Conservation (phyloP, 1,140 invertebrate species). For the Platyura marginata region DNA sequence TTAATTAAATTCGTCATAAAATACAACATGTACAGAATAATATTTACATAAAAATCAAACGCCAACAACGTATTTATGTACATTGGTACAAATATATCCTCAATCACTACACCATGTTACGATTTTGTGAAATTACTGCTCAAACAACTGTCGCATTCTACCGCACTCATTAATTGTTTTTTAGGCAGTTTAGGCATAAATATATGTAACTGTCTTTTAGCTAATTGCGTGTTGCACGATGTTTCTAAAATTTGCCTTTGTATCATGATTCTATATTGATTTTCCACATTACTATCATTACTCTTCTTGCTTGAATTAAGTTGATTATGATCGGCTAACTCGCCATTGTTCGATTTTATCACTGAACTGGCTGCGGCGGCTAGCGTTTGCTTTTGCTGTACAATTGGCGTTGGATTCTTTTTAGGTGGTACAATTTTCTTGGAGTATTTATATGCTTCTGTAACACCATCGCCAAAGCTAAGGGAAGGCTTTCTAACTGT, state of each 20-base stretch:
- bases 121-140: too few species aligned
- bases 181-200: conserved; percentile 41
- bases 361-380: not conserved
- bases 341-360: too few species aligned
- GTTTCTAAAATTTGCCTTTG: conserved; percentile 21
- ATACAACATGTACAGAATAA: too few species aligned
- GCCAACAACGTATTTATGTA: too few species aligned
- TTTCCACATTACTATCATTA: conserved; percentile 13
- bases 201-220: conserved; percentile 41
- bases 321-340: too few species aligned
- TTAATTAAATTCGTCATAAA: too few species aligned
- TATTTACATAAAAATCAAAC: too few species aligned
- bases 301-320: not conserved
- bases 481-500: too few species aligned
- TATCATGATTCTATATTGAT: conserved; percentile 26
- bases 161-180: conserved; percentile 10
- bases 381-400: not conserved
- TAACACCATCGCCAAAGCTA: too few species aligned
- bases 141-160: not conserved
- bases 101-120: too few species aligned
- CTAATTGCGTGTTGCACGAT: conserved; percentile 10
- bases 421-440: not conserved
- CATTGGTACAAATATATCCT: too few species aligned
- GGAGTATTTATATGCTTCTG: not conserved
- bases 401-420: not conserved